Percentiles rank a stretch among this genome's conserved stretches.
These are phyloP conservation scores for Chloroceryle amazona DNA, from an alignment of 2,797 vertebrate species.

Conservation along the genomic window DNA sequence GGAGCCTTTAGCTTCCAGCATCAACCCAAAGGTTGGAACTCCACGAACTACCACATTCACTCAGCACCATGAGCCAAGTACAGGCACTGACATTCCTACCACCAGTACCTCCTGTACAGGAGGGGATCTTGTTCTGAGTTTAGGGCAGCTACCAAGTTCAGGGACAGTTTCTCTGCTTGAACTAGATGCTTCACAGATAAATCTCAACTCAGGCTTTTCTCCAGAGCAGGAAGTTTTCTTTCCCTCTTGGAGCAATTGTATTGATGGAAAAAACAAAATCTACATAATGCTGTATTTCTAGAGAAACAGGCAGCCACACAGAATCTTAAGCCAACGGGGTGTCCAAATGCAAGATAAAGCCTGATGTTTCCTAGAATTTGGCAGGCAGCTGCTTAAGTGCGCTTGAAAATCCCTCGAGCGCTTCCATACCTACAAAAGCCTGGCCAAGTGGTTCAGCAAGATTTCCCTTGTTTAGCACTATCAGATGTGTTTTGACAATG, in stretches of 20 bases:
- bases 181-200: not conserved
- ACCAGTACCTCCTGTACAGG: accelerated
- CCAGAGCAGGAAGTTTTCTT: not conserved
- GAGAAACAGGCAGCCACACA: not conserved
- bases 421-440: not conserved
- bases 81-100: not conserved
- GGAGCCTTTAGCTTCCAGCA: not conserved
- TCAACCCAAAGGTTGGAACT: accelerated
- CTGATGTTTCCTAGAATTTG: not conserved
- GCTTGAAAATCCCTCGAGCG: not conserved
- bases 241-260: not conserved
- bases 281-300: not conserved
- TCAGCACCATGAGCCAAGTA: accelerated
- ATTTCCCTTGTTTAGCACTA: not conserved
- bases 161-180: not conserved
- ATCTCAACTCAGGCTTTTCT: not conserved
- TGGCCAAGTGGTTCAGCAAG: not conserved
- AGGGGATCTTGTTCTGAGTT: not conserved
- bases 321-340: not conserved
- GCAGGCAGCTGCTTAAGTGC: not conserved
- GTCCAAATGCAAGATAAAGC: not conserved
- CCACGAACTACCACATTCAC: not conserved
- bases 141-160: not conserved
- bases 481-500: not conserved
- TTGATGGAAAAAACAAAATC: not conserved